Conservation (phyloP, 2,797 vertebrate genomes). For the Helostoma temminkii region DNA sequence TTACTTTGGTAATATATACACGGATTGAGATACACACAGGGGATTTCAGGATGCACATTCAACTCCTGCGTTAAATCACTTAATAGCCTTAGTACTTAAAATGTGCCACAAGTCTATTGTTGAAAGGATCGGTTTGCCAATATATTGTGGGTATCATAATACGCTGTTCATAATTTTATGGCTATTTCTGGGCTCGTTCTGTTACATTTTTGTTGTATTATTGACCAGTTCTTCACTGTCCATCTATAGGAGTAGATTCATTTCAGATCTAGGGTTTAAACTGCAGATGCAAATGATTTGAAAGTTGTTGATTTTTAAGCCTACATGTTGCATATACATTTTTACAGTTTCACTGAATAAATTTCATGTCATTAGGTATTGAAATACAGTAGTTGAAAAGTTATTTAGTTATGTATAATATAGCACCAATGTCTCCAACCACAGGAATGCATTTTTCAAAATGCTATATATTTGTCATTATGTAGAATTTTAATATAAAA, state of each 20-base stretch:
- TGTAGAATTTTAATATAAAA: not conserved
- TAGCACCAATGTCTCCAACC: no score
- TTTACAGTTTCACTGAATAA: not conserved
- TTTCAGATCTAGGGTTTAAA: not conserved
- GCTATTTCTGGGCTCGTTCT: constrained; percentile 6
- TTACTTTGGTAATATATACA: constrained; percentile 42
- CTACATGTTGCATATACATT: rapidly evolving
- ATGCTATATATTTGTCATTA: not conserved
- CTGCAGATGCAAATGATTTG: not conserved
- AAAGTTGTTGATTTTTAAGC: not conserved
- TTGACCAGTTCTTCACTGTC: not conserved
- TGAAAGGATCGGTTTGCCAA: constrained; percentile 27
- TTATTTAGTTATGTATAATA: no score
- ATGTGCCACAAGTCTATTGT: constrained; percentile 23
- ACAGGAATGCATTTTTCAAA: not conserved
- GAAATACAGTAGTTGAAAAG: not conserved
- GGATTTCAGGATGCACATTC: constrained; percentile 61
- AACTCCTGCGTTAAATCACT: constrained; percentile 51
- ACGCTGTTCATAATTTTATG: constrained; percentile 1
- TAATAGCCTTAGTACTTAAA: constrained; percentile 33
- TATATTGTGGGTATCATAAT: constrained; percentile 26
- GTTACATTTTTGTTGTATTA: constrained; percentile 5
- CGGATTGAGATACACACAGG: constrained; percentile 46
- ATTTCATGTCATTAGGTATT: not conserved
- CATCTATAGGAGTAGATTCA: not conserved